Percentiles rank a stretch among this genome's conserved stretches.
These are phyloP conservation scores for Drosophila pegasa DNA, from an alignment of 2,888 invertebrate genomes.

Conservation along the genomic window DNA sequence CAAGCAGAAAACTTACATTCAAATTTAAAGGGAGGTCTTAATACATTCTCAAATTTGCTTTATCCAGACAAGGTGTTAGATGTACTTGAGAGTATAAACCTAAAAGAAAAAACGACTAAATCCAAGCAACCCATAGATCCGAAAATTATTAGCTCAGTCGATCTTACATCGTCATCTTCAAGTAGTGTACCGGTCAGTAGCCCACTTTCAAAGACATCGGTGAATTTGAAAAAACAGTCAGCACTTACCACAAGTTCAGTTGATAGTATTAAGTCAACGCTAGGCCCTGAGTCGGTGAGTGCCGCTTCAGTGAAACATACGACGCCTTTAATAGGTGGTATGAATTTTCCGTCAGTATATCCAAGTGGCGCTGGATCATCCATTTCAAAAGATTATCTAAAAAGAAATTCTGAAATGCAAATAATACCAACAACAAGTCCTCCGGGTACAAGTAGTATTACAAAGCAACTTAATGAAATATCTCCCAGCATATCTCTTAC, in stretches of 20 bases:
- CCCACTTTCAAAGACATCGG: constrained; percentile 10
- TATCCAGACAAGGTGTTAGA: constrained; percentile 29
- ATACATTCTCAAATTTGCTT: constrained; percentile 13
- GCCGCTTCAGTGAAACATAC: constrained; percentile 11
- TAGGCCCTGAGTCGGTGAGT: neutral
- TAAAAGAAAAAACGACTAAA: constrained; percentile 31
- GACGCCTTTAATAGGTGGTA: constrained; percentile 18
- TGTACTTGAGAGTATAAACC: constrained; percentile 20
- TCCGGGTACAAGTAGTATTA: constrained; percentile 74
- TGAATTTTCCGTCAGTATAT: constrained; percentile 25
- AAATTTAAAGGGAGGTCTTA: constrained; percentile 14
- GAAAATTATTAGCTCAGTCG: constrained; percentile 29
- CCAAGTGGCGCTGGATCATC: constrained; percentile 14
- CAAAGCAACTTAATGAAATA: constrained; percentile 79
- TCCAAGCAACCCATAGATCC: constrained; percentile 17
- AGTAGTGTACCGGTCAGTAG: neutral
- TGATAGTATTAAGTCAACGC: constrained; percentile 30
- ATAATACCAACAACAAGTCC: constrained; percentile 80
- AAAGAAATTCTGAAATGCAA: constrained; percentile 75
- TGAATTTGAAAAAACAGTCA: constrained; percentile 8
- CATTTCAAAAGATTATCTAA: constrained; percentile 51
- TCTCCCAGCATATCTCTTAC: constrained; percentile 81
- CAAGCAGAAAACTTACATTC: constrained; percentile 29
- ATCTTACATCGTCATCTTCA: constrained; percentile 35
- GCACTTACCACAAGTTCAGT: constrained; percentile 15